These are phyloP conservation scores for Pterobdella sp. DNA, from an alignment of 2,888 invertebrate species.

Conservation along the genomic window DNA sequence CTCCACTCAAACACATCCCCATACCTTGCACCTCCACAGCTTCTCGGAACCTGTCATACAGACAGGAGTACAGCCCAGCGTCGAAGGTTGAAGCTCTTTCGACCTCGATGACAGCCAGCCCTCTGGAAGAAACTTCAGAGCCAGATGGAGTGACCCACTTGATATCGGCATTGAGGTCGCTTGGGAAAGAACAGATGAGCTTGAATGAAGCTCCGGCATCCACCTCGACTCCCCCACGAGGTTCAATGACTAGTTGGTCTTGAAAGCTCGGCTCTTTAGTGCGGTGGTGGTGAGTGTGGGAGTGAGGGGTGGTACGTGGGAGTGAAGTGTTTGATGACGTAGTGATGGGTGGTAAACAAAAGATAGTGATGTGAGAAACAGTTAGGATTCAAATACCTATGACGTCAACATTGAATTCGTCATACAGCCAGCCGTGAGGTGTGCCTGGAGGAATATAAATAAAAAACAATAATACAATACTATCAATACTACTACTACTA, in stretches of 20 bases:
- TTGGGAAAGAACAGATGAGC: slow-evolving; percentile 5
- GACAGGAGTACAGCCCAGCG: slow-evolving; percentile 6
- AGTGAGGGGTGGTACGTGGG: too few species aligned
- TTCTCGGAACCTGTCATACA: not conserved
- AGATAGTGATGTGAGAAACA: too few species aligned
- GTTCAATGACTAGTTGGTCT: not conserved
- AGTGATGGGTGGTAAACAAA: too few species aligned
- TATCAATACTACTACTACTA: too few species aligned
- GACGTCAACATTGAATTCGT: not conserved
- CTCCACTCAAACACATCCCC: too few species aligned
- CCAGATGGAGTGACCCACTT: not conserved
- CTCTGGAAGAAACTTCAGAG: not conserved
- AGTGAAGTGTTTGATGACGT: too few species aligned
- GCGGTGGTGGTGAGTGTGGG: too few species aligned
- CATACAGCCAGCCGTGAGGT: not conserved
- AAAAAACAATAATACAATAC: too few species aligned
- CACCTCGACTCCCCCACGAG: not conserved
- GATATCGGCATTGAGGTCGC: not conserved
- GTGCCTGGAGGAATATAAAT: too few species aligned
- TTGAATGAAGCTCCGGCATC: not conserved
- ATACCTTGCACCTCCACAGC: not conserved
- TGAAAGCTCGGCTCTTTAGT: not conserved
- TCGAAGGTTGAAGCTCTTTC: not conserved
- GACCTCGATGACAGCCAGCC: not conserved
- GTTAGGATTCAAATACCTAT: not conserved